phyloP scores from a whole-genome alignment of 1,140 invertebrate genomes.

The Drosophila burlai region DNA sequence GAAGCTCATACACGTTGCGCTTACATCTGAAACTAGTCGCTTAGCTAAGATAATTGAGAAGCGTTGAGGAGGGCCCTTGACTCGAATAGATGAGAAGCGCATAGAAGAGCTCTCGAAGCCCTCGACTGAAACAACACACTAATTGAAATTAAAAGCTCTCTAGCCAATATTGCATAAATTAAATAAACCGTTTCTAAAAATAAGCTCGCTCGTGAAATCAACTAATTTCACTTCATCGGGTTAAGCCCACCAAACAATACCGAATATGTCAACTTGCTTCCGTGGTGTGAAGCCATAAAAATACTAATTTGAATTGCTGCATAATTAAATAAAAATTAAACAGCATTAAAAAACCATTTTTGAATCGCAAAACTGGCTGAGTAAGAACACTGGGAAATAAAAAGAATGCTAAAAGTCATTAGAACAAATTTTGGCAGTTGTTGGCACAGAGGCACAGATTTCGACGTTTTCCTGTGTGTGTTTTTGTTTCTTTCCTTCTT shows the following conservation, averaged over 20 bases:
- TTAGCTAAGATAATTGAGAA: constrained; percentile 23
- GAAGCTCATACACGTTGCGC: not conserved
- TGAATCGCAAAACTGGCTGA: constrained; percentile 11
- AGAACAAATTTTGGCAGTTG: constrained; percentile 73
- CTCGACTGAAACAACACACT: constrained; percentile 2
- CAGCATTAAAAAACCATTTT: constrained; percentile 57
- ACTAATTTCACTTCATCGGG: constrained; percentile 28
- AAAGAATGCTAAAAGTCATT: constrained; percentile 66
- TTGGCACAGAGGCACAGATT: constrained; percentile 74
- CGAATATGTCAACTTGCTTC: constrained; percentile 74
- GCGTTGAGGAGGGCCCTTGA: constrained; percentile 21
- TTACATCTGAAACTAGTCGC: constrained; percentile 16
- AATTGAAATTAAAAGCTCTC: constrained; percentile 23
- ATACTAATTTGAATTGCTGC: constrained; percentile 67
- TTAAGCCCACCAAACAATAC: constrained; percentile 26
- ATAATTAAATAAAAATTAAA: constrained; percentile 70
- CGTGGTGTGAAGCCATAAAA: constrained; percentile 64
- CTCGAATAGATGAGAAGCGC: constrained; percentile 13
- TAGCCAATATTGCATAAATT: constrained; percentile 29
- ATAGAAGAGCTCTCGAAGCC: constrained; percentile 11
- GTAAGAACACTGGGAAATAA: constrained; percentile 1
- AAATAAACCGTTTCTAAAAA: constrained; percentile 27
- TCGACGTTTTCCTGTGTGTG: constrained; percentile 16
- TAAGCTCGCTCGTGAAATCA: constrained; percentile 20
- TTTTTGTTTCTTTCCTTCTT: constrained; percentile 1